A percentile compares a stretch with the other conserved stretches of the same genome.
phyloP scores from a whole-genome alignment of 2,888 invertebrate genomes.

The Cheilosia impressa region DNA sequence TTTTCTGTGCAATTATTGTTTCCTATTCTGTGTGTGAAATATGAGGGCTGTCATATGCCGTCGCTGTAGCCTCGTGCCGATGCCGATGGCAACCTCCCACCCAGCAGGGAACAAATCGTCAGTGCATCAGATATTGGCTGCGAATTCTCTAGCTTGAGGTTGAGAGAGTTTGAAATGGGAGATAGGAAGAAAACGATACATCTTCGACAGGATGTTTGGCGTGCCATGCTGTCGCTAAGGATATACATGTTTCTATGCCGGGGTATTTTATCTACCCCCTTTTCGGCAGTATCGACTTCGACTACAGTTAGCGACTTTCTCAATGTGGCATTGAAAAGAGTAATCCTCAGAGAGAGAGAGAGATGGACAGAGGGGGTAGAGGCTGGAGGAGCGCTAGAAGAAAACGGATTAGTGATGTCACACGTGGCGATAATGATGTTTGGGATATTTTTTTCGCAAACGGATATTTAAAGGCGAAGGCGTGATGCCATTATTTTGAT shows the following conservation, averaged over 20 bases:
- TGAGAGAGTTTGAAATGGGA: constrained; percentile 8
- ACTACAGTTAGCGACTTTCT: constrained; percentile 36
- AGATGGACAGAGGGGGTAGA: neutral
- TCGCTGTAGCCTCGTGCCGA: constrained; percentile 50
- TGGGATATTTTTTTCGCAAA: constrained; percentile 30
- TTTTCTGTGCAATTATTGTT: constrained; percentile 53
- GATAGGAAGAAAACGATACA: constrained; percentile 20
- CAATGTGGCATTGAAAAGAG: constrained; percentile 62
- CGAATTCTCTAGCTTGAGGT: constrained; percentile 8
- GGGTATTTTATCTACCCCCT: constrained; percentile 5
- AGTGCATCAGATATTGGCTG: neutral
- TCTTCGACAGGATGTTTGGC: constrained; percentile 34
- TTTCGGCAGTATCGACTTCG: neutral
- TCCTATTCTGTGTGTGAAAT: constrained; percentile 43
- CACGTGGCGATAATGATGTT: constrained; percentile 77
- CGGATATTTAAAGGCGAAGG: constrained; percentile 63
- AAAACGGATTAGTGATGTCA: constrained; percentile 73
- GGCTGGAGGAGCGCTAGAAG: constrained; percentile 20
- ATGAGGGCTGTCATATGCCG: constrained; percentile 72
- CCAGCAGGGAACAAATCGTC: constrained; percentile 20
- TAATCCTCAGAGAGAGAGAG: constrained; percentile 1
- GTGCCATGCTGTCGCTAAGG: constrained; percentile 12
- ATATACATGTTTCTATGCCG: constrained; percentile 17
- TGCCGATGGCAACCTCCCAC: constrained; percentile 7
- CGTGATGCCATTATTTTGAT: constrained; percentile 77